Evolutionary conservation across 2,888 invertebrate species (phyloP), one percentile per base, ranked within the genome.

Genomic region (Leucophenga maculata): DNA sequence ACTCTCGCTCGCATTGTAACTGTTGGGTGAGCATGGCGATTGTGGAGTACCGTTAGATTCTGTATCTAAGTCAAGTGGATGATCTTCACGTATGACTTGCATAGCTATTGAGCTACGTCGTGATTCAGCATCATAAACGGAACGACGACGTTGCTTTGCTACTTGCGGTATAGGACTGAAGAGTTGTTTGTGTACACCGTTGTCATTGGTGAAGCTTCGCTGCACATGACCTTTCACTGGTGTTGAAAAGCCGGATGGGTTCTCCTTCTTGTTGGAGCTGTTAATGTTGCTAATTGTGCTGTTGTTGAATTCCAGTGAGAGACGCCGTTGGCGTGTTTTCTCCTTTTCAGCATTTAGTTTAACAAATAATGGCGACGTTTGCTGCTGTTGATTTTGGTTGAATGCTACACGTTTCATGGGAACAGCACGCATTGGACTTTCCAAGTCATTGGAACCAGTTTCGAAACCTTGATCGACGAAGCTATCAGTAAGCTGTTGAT

Each of bases 391-490:
- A 9, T 20, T 13, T 20, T 11, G 3, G 11, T 11, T 39, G 1
- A 39, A 8, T 8, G 39, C 1, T 39, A 1, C 39, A 39, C 8
- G 48, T n/a, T 65, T 72, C 14, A 64, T n/a, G 0, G 77, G 77
- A 8, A 65, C 11, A 6, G 74, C 65, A 11, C 82, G 77, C 20
- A 78, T n/a, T 0, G 87, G 85, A 71, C 86, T 86, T n/a, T 86
- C 83, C 57, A 74, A 72, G 20, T 83, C 82, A 16, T 85, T 86
- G 3, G 87, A 85, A 31, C 81, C 85, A 0, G 88, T 86, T 71
- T 87, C 86, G 26, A 87, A 87, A n/a, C 87, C 87, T 69, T 86
- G 86, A 73, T 87, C 87, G 3, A 82, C 74, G 14, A 79, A 81
- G 22, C 79, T 85, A 55, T 84, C 86, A 8, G 72, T 67, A n/a